A percentile compares a stretch with the other conserved stretches of the same genome.
Conservation (phyloP, 92 coral and sea anemone species). For the Virgularia gustaviana region DNA sequence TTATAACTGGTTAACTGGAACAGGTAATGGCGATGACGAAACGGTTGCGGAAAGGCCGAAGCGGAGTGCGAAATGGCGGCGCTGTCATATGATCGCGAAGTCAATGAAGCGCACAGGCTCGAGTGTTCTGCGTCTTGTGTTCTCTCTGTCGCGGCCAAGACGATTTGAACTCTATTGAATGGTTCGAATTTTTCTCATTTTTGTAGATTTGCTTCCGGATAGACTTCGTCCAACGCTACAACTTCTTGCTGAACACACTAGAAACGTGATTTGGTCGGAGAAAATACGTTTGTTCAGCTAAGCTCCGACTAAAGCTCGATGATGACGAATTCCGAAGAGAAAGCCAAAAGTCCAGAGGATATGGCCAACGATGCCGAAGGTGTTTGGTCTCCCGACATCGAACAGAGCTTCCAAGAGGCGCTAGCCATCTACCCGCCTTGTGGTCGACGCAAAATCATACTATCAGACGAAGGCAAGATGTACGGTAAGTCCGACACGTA, state of each 20-base stretch:
- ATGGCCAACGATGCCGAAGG: constrained; percentile 99
- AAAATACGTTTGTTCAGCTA: constrained; percentile 12
- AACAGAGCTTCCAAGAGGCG: constrained; percentile 98
- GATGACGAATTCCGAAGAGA: constrained; percentile 94
- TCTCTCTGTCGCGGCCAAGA: constrained; percentile 50
- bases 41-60: background rate
- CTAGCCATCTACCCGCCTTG: constrained; percentile 97
- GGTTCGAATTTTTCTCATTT: constrained; percentile 99
- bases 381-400: constrained; percentile 99
- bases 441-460: constrained; percentile 94
- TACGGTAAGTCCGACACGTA: constrained; percentile 67
- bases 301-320: constrained; percentile 58
- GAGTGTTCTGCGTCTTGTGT: background rate
- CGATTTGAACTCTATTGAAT: constrained; percentile 51
- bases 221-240: constrained; percentile 31
- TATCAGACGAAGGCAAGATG: constrained; percentile 99
- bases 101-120: constrained; percentile 23
- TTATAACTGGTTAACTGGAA: background rate
- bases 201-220: constrained; percentile 97
- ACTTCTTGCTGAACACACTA: constrained; percentile 15
- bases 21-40: constrained; percentile 7
- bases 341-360: constrained; percentile 94
- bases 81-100: constrained; percentile 26
- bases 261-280: constrained; percentile 2
- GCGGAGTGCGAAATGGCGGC: background rate